Evolutionary conservation across 2,888 invertebrate genomes (phyloP).

Genomic region (Ischnura elegans): DNA sequence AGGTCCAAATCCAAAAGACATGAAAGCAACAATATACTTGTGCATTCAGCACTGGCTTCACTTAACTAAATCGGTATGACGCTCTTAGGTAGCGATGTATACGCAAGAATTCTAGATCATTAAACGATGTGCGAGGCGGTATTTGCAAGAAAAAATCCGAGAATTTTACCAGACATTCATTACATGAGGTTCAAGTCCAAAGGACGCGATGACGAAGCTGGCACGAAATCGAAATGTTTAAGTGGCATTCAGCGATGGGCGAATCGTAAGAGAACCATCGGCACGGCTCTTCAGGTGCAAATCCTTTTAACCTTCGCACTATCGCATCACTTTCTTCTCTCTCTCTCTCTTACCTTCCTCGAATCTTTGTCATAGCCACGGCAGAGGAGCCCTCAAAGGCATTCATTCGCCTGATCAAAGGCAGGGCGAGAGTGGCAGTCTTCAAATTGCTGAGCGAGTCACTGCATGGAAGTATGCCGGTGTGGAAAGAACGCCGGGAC

Average conservation of each 20-base stretch:
- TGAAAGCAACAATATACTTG: too few relatives aligned
- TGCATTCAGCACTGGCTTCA: too few relatives aligned
- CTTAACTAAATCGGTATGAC: too few relatives aligned
- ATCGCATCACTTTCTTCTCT: background rate
- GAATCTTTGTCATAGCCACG: background rate
- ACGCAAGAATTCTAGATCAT: too few relatives aligned
- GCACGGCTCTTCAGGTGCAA: background rate
- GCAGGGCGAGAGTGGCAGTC: background rate
- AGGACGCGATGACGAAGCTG: background rate
- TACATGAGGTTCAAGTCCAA: too few relatives aligned
- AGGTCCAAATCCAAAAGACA: too few relatives aligned
- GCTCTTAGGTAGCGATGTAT: too few relatives aligned
- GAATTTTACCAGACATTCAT: too few relatives aligned
- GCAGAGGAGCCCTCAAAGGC: background rate
- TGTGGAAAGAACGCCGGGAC: conserved; percentile 2
- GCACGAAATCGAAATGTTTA: background rate
- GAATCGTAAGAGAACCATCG: background rate
- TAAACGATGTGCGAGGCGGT: too few relatives aligned
- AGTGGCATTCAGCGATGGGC: background rate
- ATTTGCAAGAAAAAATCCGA: too few relatives aligned
- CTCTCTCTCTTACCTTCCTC: background rate
- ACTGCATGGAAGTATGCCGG: background rate
- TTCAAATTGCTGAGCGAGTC: conserved; percentile 33
- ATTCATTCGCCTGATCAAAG: conserved; percentile 13
- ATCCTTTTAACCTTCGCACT: background rate